These are phyloP conservation scores for Hippocampus barbouri DNA, from an alignment of 2,113 vertebrate species.

Conservation along the genomic window DNA sequence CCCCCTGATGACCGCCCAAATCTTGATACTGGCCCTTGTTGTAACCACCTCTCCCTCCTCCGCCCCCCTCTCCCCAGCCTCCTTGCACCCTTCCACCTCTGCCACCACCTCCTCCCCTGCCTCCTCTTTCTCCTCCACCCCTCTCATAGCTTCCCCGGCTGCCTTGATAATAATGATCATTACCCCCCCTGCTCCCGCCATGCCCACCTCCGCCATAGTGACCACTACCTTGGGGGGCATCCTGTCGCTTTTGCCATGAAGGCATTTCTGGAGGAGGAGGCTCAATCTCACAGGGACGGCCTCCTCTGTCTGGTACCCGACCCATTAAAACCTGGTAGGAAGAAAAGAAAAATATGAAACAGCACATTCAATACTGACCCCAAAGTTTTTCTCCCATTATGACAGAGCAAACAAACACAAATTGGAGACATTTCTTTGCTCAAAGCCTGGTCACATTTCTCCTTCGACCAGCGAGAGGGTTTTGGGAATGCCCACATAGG, in stretches of 20 bases:
- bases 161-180: constrained; percentile 78
- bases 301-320: constrained; percentile 93
- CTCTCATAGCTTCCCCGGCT: constrained; percentile 82
- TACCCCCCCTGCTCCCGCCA: constrained; percentile 72
- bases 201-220: constrained; percentile 75
- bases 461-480: not conserved
- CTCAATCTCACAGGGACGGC: constrained; percentile 95
- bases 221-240: constrained; percentile 80
- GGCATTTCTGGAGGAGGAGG: constrained; percentile 97
- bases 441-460: not conserved
- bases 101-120: constrained; percentile 62
- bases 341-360: not conserved
- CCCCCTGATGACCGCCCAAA: constrained; percentile 50
- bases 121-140: constrained; percentile 78
- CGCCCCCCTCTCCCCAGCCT: constrained; percentile 81
- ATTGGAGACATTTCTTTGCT: not conserved
- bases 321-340: constrained; percentile 89
- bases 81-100: constrained; percentile 74
- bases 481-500: too few species aligned
- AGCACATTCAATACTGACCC: not conserved
- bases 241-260: constrained; percentile 95
- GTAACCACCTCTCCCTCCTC: constrained; percentile 68
- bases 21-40: constrained; percentile 70
- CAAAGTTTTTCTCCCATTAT: not conserved
- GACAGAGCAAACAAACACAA: not conserved